Evolutionary conservation across 2,888 invertebrate genomes (phyloP), one percentile per base, ranked within the genome.

Genomic region (Macrosoma leucophasiata): DNA sequence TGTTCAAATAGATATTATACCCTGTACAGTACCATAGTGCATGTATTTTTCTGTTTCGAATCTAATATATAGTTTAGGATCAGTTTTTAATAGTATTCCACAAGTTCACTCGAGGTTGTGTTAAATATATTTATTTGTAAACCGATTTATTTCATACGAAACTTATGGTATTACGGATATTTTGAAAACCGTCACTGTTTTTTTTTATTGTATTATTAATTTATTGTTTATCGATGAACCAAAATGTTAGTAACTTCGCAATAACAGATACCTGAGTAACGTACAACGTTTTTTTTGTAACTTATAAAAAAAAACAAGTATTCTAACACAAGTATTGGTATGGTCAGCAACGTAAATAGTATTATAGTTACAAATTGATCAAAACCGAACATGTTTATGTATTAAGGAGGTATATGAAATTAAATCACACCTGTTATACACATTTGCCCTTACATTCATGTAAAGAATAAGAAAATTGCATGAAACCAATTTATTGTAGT

Each of bases 51-150:
- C n/a, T n/a, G n/a, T n/a, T n/a, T n/a, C n/a, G n/a, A n/a, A n/a
- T n/a, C n/a, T n/a, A n/a, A n/a, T n/a, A n/a, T n/a, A n/a, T n/a
- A n/a, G n/a, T n/a, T n/a, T n/a, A n/a, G n/a, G n/a, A n/a, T 36
- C 36, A 29, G 22, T 20, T 34, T 33, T 17, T 30, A 37, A 34
- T 39, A 39, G 36, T 39, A 43, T 54, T 56, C n/a, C 55, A 52
- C 57, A 62, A 58, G 75, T 77, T 77, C 73, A 78, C 77, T 81
- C 75, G 58, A 58, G 79, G 78, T 79, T 81, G 79, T 79, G 78
- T 77, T 51, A 41, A 39, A 17, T 36, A 33, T 37, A 41, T 43
- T 46, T 44, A 41, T 48, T 41, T 49, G 39, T 29, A 27, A 36
- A 38, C 18, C 32, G 26, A n/a, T 36, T 35, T 31, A 36, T 39